Evolutionary conservation across 2,888 invertebrate species (phyloP), one percentile per base, ranked within the genome.

Genomic region (Hydroisotoma schaefferi): DNA sequence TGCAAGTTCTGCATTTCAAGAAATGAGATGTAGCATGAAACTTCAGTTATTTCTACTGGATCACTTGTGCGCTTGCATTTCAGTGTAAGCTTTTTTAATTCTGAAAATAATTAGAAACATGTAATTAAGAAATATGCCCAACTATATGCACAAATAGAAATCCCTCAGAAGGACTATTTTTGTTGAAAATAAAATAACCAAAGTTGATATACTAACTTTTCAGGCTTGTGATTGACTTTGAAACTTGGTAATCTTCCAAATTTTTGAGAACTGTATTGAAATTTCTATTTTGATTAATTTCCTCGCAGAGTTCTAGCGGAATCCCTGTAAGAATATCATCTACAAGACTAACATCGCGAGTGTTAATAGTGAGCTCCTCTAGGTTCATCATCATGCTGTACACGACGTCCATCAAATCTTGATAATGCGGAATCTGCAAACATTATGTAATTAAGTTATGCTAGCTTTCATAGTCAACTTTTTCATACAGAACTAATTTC

Each of bases 241-340:
- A 62, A 5, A 51, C 47, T 15, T 37, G 38, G 22, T 63, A 54
- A n/a, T 53, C 37, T 43, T 59, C 67, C 29, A 37, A 33, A 10
- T 60, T 56, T 18, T 51, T 25, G 22, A 52, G 6, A 2, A 27
- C 22, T 38, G 33, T 33, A 37, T 18, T 46, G 56, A 54, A 61
- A 48, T 38, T 18, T 20, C 26, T 22, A 27, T 54, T 54, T 22
- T 44, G 18, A 54, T 53, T 53, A 23, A 59, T 53, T 23, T 25
- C 48, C 26, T 61, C 53, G 33, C 68, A 68, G 2, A 60, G 53
- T 15, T 33, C 23, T 1, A 57, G 20, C n/a, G 57, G 59, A 8
- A 68, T 40, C 12, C 68, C 68, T 1, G 65, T 66, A 6, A 68
- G 55, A 29, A 68, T 52, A 25, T 64, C 63, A 49, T 68, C 68